Evolutionary conservation across 1,140 invertebrate species (phyloP), one percentile per base, ranked within the genome.

Genomic region (Drosophila tropicalis): DNA sequence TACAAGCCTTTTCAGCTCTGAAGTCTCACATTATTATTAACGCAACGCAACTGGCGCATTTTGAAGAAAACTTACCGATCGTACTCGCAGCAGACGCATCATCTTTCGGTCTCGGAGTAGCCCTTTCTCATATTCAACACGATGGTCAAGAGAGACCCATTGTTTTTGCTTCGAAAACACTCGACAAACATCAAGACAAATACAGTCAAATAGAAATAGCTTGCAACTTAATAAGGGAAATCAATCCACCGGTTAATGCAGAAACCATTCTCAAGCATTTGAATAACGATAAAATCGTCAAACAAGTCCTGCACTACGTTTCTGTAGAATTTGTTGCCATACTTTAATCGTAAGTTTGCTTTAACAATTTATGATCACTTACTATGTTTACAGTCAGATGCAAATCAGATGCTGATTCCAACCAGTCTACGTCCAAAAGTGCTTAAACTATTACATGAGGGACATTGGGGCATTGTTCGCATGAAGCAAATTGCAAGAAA

Each of bases 391-490:
- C 7, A 10, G 34, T 36, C 34, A 36, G 34, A 41, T 36, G 4
- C 39, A 3, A 51, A 64, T 92, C 17, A 70, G 90, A 47, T 76
- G 10, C 19, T 76, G n/a, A 72, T 92, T 22, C 92, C 85, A 17
- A 25, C 57, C 57, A 72, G 22, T 9, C 74, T 92, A 13, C 63
- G 70, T 22, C 7, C 81, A 22, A 19, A 57, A 3, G 72, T 92
- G 22, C 41, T 92, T 29, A 69, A 66, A 5, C 83, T 92, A 62
- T 64, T 94, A 5, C 93, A 94, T 81, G 55, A 70, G 32, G 87
- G 75, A 22, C 94, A 94, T 75, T 62, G 86, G 12, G 93, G 93
- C 3, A 92, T 94, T 7, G 91, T 92, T 1, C 90, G 91, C 67
- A 94, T 93, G 92, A 94, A 94, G 79, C 70, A 80, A 4, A n/a